Conservation (phyloP, 2,888 invertebrate species). For the Zootermopsis nevadensis region DNA sequence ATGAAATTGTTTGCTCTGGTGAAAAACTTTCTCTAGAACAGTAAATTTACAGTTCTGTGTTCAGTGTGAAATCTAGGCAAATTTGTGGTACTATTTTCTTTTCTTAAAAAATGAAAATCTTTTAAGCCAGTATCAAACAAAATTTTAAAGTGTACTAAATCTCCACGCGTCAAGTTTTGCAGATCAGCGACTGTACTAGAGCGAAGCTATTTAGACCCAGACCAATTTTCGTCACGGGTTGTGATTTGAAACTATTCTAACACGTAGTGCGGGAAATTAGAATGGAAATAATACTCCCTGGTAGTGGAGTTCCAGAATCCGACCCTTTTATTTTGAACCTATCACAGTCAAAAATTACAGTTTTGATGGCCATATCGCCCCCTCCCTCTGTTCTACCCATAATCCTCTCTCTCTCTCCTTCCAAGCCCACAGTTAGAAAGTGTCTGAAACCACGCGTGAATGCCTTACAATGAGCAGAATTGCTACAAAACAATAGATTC, state of each 20-base stretch:
- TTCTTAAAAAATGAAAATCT: no score
- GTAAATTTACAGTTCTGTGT: no score
- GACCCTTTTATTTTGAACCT: constrained; percentile 21
- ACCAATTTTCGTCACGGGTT: constrained; percentile 29
- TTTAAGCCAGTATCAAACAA: no score
- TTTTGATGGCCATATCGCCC: constrained; percentile 15
- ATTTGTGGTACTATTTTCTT: no score
- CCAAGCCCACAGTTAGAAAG: background rate
- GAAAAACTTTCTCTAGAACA: no score
- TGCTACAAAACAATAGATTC: no score
- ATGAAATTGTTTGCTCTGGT: no score
- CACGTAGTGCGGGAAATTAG: constrained; percentile 18
- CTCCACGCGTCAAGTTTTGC: no score
- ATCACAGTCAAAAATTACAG: constrained; percentile 14
- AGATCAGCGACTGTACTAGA: background rate
- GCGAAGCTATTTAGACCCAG: background rate
- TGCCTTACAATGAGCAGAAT: background rate
- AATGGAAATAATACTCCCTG: constrained; percentile 33
- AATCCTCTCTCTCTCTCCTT: no score
- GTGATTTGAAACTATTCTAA: constrained; percentile 5
- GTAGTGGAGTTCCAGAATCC: background rate
- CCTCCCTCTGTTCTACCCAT: background rate
- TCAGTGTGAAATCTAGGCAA: no score
- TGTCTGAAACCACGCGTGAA: background rate
- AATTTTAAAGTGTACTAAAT: no score